A percentile compares a stretch with the other conserved stretches of the same genome.
Evolutionary conservation across 1,140 invertebrate species (phyloP).

Genomic region (Phenacoccus solenopsis): DNA sequence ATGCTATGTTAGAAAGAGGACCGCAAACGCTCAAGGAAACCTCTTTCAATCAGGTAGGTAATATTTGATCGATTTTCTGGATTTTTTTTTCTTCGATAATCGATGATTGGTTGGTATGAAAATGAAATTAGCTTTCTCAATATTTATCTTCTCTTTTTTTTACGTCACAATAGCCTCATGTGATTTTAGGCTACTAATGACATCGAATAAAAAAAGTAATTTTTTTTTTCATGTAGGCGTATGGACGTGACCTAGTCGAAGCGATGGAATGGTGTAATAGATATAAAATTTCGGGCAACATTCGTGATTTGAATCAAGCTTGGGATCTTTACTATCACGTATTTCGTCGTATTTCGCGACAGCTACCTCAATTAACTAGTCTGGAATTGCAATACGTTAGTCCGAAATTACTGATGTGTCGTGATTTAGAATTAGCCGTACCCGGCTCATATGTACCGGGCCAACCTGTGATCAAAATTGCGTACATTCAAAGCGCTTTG

Average conservation of each 20-base stretch:
- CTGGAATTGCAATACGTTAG: conserved; percentile 92
- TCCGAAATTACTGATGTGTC: conserved; percentile 74
- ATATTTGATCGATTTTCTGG: no score
- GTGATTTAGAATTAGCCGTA: conserved; percentile 87
- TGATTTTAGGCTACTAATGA: no score
- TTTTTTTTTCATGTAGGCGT: conserved; percentile 44
- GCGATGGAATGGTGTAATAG: conserved; percentile 66
- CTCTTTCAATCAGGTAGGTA: conserved; percentile 72
- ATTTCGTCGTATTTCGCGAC: conserved; percentile 85
- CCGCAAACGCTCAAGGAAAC: conserved; percentile 94
- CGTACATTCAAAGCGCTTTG: conserved; percentile 65
- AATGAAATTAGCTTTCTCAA: no score
- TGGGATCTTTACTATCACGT: conserved; percentile 99
- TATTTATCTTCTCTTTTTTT: no score
- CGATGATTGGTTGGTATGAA: no score
- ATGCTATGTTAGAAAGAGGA: conserved; percentile 83
- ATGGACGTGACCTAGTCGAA: conserved; percentile 84
- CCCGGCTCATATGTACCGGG: conserved; percentile 90
- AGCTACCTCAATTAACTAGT: conserved; percentile 78
- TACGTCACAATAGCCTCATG: no score
- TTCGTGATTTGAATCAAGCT: conserved; percentile 87
- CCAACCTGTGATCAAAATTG: conserved; percentile 72
- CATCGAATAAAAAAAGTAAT: no score
- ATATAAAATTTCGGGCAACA: conserved; percentile 71
- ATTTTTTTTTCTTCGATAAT: no score